Conservation (phyloP, 1,140 invertebrate species). For the Drosophila albomicans region DNA sequence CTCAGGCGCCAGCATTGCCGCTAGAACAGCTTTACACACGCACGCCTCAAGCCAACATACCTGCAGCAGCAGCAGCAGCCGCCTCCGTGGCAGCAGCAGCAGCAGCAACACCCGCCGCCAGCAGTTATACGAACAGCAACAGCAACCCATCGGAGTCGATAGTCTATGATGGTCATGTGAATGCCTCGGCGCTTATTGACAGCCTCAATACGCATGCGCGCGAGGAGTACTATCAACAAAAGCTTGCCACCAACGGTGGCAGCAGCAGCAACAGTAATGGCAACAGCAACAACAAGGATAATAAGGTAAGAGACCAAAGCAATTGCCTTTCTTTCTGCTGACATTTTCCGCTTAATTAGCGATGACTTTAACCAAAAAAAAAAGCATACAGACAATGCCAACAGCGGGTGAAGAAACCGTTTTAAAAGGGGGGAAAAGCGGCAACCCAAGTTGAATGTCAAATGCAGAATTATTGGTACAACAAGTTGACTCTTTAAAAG, state of each 20-base stretch:
- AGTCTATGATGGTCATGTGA: constrained; percentile 80
- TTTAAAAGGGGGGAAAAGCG: constrained; percentile 41
- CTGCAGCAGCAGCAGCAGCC: constrained; percentile 68
- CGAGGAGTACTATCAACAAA: constrained; percentile 81
- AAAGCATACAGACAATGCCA: constrained; percentile 34
- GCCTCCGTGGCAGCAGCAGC: constrained; percentile 47
- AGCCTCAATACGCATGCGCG: constrained; percentile 76
- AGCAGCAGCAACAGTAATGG: constrained; percentile 14
- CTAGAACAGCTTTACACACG: constrained; percentile 65
- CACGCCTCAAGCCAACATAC: constrained; percentile 68
- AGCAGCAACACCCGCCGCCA: constrained; percentile 43
- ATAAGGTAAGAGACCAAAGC: constrained; percentile 71
- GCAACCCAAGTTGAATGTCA: constrained; percentile 70
- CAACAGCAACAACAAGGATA: constrained; percentile 71
- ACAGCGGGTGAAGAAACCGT: constrained; percentile 22
- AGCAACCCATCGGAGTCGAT: constrained; percentile 52
- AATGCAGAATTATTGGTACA: constrained; percentile 82
- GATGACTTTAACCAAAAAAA: constrained; percentile 19
- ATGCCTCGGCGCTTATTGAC: constrained; percentile 83
- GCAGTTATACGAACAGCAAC: constrained; percentile 26
- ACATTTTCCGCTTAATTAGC: constrained; percentile 57
- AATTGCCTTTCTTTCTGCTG: constrained; percentile 14
- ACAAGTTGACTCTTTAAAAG: constrained; percentile 68
- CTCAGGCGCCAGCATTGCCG: constrained; percentile 53
- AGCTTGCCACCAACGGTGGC: constrained; percentile 45